Conservation (phyloP, 2,113 vertebrate species). For the Xyrauchen texanus region DNA sequence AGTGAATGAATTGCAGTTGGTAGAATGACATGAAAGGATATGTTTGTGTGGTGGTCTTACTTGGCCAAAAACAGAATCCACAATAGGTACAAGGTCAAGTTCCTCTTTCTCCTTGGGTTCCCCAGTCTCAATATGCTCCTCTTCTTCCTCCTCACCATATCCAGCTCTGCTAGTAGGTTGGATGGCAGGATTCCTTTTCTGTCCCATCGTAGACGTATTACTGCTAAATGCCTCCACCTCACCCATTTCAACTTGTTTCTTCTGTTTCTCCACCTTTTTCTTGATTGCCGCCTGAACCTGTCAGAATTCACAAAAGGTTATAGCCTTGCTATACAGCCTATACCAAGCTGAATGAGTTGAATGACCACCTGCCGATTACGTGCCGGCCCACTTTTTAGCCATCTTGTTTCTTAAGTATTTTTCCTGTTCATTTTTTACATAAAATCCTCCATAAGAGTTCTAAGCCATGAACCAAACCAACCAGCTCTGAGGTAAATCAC, state of each 20-base stretch:
- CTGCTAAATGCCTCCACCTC: slow-evolving; percentile 39
- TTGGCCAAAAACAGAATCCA: slow-evolving; percentile 75
- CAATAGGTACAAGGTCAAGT: slow-evolving; percentile 66
- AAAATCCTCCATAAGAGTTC: too few species aligned
- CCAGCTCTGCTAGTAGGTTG: neutral
- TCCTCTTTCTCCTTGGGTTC: slow-evolving; percentile 54
- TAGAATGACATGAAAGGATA: neutral
- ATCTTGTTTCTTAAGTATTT: too few species aligned
- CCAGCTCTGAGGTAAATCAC: too few species aligned
- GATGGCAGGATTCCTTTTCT: slow-evolving; percentile 37
- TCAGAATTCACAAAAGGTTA: neutral
- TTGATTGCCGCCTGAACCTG: slow-evolving; percentile 78
- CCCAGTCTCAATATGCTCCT: slow-evolving; percentile 11
- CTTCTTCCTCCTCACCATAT: slow-evolving; percentile 52
- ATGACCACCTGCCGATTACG: neutral
- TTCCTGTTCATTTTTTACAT: too few species aligned
- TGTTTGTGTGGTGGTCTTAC: slow-evolving; percentile 58
- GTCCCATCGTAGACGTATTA: slow-evolving; percentile 15
- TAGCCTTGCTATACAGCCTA: neutral
- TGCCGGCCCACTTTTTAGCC: too few species aligned
- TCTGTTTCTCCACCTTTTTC: slow-evolving; percentile 75
- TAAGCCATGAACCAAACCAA: too few species aligned
- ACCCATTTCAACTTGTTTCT: slow-evolving; percentile 44
- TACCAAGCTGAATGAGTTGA: neutral
- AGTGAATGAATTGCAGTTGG: neutral